Evolutionary conservation across 2,113 vertebrate genomes (phyloP), one percentile per base, ranked within the genome.

Genomic region (Lethenteron camtschaticum): DNA sequence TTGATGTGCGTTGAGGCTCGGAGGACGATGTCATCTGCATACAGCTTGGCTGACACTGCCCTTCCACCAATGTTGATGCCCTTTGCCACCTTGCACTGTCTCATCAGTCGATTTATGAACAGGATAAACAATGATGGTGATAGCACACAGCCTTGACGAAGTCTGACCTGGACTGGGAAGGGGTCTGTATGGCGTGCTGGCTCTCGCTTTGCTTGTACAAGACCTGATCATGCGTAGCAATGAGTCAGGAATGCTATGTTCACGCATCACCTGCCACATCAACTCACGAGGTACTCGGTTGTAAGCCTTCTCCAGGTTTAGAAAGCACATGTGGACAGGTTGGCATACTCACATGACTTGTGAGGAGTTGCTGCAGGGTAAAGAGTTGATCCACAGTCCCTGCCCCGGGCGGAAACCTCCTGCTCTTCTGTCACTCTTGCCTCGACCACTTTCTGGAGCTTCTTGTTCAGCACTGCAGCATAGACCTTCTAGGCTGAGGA

Each of bases 341-440:
- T 69, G 13, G 13, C 41, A 69, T 9, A 69, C 9, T 69, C 8
- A 18, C 69, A 60, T 69, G 6, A 13, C 18, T 55, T 55, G 6
- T 69, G 13, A 69, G 69, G 16, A 69, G 24, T 13, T 55, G 14
- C 60, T 66, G 60, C 14, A 69, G 69, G 69, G 69, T n/a, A 13
- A 16, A 69, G 69, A 69, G 69, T 55, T 69, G 69, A 55, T 69
- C 69, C 24, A 24, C 69, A 24, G 69, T 69, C 56, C 69, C 5
- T 6, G 69, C 18, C 69, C 69, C 18, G 24, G 69, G 56, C 10
- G 69, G 41, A 13, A 60, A n/a, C 10, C 69, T 24, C 69, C 18
- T 24, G 69, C 9, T 69, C 69, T 55, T 69, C 69, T 2, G 2
- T 18, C 13, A 24, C 56, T 55, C 24, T n/a, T n/a, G 69, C 16